Percentiles rank a stretch among this genome's conserved stretches.
Evolutionary conservation across 2,797 vertebrate species (phyloP).

Genomic region (Botia almorhae): DNA sequence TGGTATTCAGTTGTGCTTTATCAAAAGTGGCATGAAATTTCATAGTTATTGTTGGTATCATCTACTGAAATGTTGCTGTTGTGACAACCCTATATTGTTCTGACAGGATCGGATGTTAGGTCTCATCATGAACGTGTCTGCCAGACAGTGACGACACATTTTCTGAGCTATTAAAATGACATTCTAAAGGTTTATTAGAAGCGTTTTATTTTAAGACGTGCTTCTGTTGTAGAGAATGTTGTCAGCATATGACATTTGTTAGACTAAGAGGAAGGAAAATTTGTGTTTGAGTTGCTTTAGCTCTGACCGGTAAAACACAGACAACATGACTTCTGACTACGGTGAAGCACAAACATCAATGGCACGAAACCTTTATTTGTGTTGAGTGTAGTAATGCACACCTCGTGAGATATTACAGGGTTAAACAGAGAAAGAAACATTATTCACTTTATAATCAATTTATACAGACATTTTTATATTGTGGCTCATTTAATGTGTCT

Average conservation of each 20-base stretch:
- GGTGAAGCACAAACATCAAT: constrained; percentile 35
- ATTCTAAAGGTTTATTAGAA: too few relatives aligned
- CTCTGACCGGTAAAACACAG: neutral
- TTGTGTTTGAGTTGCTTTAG: neutral
- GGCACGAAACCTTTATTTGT: constrained; percentile 74
- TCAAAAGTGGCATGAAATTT: too few relatives aligned
- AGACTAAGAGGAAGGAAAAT: neutral
- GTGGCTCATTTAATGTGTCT: constrained; percentile 2
- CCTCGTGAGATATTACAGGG: constrained; percentile 66
- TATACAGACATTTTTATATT: neutral
- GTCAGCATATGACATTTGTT: neutral
- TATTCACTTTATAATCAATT: constrained; percentile 42
- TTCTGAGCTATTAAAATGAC: too few relatives aligned
- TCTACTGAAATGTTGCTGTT: neutral
- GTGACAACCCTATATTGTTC: neutral
- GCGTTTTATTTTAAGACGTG: neutral
- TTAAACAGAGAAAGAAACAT: constrained; percentile 47
- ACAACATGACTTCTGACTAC: neutral
- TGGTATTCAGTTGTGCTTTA: too few relatives aligned
- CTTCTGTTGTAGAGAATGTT: neutral
- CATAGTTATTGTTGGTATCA: too few relatives aligned
- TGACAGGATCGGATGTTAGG: neutral
- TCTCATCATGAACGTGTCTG: neutral
- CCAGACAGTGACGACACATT: too few relatives aligned
- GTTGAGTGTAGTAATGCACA: constrained; percentile 73